These are phyloP conservation scores for Poecilia wingei DNA, from an alignment of 2,797 vertebrate species.

Conservation along the genomic window DNA sequence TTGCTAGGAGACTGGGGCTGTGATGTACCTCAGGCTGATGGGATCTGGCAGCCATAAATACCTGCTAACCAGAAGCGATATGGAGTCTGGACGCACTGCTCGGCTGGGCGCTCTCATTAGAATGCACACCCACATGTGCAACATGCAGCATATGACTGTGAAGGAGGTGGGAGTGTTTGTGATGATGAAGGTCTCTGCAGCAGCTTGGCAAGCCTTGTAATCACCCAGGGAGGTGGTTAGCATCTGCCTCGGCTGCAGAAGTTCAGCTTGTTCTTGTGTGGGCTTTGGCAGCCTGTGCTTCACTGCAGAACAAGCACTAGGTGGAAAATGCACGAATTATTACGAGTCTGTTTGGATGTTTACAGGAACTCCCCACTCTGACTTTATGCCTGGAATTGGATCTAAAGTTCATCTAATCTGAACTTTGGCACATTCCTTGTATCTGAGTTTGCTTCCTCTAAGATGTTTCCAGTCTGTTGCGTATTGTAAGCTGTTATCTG, in stretches of 20 bases:
- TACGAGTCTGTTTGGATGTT: not conserved
- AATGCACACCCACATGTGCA: not conserved
- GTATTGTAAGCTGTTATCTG: not conserved
- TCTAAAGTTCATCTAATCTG: conserved; percentile 13
- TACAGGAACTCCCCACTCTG: not conserved
- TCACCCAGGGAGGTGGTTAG: not conserved
- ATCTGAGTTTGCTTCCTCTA: not conserved
- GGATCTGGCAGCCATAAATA: conserved; percentile 40
- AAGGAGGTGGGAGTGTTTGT: not conserved
- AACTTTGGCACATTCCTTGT: conserved; percentile 1
- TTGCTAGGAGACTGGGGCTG: conserved; percentile 65
- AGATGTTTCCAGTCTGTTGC: not conserved
- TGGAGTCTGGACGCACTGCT: not conserved
- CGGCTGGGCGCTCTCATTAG: conserved; percentile 6
- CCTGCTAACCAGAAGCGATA: conserved; percentile 23
- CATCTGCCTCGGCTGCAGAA: not conserved
- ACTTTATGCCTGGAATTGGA: not conserved
- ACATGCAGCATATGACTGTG: conserved; percentile 3
- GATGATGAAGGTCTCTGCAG: not conserved
- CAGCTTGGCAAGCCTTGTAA: not conserved
- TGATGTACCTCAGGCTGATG: conserved; percentile 26
- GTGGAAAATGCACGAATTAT: not conserved
- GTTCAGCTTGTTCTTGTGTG: not conserved
- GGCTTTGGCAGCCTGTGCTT: not conserved
- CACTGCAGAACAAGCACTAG: not conserved